Percentiles rank a stretch among this genome's conserved stretches.
Conservation (phyloP, 1,140 invertebrate species). For the Drosophila sechellia region DNA sequence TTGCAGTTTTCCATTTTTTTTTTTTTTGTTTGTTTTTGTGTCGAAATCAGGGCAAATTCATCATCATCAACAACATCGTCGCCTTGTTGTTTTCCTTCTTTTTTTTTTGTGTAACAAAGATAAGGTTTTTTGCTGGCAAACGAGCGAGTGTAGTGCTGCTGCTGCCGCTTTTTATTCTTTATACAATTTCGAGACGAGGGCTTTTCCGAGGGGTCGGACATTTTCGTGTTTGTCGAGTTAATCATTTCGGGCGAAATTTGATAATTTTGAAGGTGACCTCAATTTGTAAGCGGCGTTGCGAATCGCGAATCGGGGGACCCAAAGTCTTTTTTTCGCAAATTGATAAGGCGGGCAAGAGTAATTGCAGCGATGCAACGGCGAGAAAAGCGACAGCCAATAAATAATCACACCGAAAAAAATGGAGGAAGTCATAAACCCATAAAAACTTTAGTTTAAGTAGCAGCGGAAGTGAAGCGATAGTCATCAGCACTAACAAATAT, state of each 20-base stretch:
- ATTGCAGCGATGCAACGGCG: slow-evolving; percentile 19
- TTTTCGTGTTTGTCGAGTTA: slow-evolving; percentile 75
- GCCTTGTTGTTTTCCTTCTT: slow-evolving; percentile 60
- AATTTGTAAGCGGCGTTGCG: slow-evolving; percentile 56
- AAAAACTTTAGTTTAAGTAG: neutral
- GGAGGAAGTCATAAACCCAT: slow-evolving; percentile 18
- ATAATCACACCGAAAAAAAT: slow-evolving; percentile 11
- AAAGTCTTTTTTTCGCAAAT: slow-evolving; percentile 41
- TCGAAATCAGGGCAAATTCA: slow-evolving; percentile 82
- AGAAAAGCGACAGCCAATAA: slow-evolving; percentile 18
- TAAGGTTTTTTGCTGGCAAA: slow-evolving; percentile 67
- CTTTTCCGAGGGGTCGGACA: slow-evolving; percentile 20
- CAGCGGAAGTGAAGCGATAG: neutral
- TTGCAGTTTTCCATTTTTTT: slow-evolving; percentile 36
- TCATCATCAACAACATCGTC: slow-evolving; percentile 79
- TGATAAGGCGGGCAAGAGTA: slow-evolving; percentile 53
- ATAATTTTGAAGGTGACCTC: slow-evolving; percentile 81
- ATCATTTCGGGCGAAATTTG: slow-evolving; percentile 81
- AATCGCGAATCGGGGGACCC: slow-evolving; percentile 39
- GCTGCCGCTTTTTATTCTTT: slow-evolving; percentile 66
- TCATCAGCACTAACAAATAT: neutral
- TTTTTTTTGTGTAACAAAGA: slow-evolving; percentile 74
- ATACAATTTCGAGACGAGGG: slow-evolving; percentile 62
- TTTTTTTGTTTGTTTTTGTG: slow-evolving; percentile 76
- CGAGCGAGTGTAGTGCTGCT: slow-evolving; percentile 50